Evolutionary conservation across 2,888 invertebrate genomes (phyloP), one percentile per base, ranked within the genome.

Genomic region (Linnaemya vulpina): DNA sequence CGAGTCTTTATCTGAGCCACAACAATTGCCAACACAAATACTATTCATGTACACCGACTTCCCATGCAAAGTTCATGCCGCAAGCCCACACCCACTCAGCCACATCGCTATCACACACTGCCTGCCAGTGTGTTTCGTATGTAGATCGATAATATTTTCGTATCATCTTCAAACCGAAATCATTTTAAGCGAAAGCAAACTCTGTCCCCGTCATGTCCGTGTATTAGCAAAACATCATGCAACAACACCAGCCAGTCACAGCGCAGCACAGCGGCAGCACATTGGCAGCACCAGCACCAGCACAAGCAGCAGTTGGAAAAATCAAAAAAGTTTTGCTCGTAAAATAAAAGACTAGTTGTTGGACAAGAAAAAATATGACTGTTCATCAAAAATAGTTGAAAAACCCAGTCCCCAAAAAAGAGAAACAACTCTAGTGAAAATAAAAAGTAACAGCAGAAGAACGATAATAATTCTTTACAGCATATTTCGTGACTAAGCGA

Each of bases 401-500:
- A 22, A 40, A 30, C 10, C 11, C n/a, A 53, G 17, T 30, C 60
- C 53, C 30, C 17, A 68, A 65, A 43, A 75, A 58, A 49, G 55
- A n/a, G n/a, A n/a, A n/a, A n/a, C n/a, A n/a, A n/a, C n/a, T 46
- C 13, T 8, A 65, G 38, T 7, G 15, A 38, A 38, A 25, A 63
- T 35, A 30, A 58, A 65, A 75, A 71, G 20, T 74, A 38, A 38
- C 17, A 55, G 43, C 20, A 58, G 58, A 75, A 71, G 20, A 77
- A 68, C 68, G 63, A 58, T 73, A 76, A 84, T 84, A 76, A 77
- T 84, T 84, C 73, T 84, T 77, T 58, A 58, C 76, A 84, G 81
- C 80, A 84, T 77, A 81, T 81, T 84, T 84, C 77, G 77, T 81
- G 84, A 84, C 81, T 84, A 81, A 84, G 84, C 84, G 73, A 68